Base-by-base conservation (phyloP, 2,888 invertebrate genomes). In the Dione vanillae region DNA sequence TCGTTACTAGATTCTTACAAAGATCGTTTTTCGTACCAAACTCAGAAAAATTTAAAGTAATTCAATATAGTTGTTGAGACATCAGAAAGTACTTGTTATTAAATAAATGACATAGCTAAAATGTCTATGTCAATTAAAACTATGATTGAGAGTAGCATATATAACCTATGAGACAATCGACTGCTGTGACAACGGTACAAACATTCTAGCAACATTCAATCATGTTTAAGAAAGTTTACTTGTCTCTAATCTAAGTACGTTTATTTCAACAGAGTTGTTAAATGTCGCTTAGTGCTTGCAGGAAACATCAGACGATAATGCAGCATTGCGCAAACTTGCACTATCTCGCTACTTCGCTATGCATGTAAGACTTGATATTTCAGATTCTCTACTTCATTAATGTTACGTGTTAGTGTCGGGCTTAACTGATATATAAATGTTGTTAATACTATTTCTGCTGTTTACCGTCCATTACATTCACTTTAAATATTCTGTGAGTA, bases 261-360 rank as follows among this genome's bases (percentile, higher is more conserved):
- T 72, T 67, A 72, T 69, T 62, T 70, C 64, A 61, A 52, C 43
- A 11, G 41, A 62, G 66, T 67, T 66, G 72, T 69, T 67, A 64
- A 40, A 69, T 69, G 69, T 69, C 62, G 45, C 54, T 69, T 64
- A 69, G 62, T 62, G 40, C 40, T 64, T 37, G 62, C 61, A 54
- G 54, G 62, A 56, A 45, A 54, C 54, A 45, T 64, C 43, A 45
- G 19, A 37, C 41, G 45, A 20, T 68, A 68, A 62, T 45, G 62
- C 54, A 43, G 51, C 41, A 27, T 64, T 69, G 62, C 62, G 45
- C 45, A 69, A 64, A 52, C 52, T 54, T 27, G 1, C 14, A 37
- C 54, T 54, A 54, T 52, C 49, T 64, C n/a, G 52, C 41, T 41
- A 35, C 43, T 65, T 43, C 41, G 45, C 51, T 43, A 35, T 37